These are phyloP conservation scores for Bubalus kerabau DNA, from an alignment of 2,113 vertebrate genomes.

Conservation along the genomic window DNA sequence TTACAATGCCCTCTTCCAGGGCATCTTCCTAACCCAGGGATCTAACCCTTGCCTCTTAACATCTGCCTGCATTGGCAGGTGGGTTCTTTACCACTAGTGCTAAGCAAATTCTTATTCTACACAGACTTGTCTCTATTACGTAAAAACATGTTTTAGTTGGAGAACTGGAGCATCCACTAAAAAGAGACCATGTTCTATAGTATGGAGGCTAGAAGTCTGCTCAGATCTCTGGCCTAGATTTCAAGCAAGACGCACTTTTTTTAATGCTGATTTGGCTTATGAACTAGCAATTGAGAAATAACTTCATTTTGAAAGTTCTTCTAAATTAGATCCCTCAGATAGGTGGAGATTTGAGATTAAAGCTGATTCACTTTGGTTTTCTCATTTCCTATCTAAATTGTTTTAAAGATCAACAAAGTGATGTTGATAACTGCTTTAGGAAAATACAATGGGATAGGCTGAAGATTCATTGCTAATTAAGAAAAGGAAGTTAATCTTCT, in stretches of 20 bases:
- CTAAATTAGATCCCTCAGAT: not conserved
- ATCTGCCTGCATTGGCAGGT: not conserved
- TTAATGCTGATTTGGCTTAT: not conserved
- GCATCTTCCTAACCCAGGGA: not conserved
- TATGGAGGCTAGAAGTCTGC: not conserved
- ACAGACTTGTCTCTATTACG: not conserved
- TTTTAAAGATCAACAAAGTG: not conserved
- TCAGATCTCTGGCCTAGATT: not conserved
- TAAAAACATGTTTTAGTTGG: not conserved
- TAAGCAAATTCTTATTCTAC: not conserved
- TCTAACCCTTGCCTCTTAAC: not conserved
- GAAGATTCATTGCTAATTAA: slow-evolving; percentile 14
- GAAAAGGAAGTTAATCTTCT: slow-evolving; percentile 26
- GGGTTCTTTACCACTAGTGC: not conserved
- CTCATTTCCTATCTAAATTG: not conserved
- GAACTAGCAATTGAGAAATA: not conserved
- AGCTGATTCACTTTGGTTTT: not conserved
- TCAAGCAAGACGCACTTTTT: not conserved
- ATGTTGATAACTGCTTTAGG: not conserved
- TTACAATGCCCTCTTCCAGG: not conserved
- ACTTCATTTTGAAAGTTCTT: not conserved
- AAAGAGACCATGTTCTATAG: not conserved
- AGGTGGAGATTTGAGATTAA: not conserved
- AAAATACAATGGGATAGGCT: not conserved
- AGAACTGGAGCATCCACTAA: not conserved